phyloP scores from a whole-genome alignment of 64 coral and sea anemone species.

The Stylophora pistillata region DNA sequence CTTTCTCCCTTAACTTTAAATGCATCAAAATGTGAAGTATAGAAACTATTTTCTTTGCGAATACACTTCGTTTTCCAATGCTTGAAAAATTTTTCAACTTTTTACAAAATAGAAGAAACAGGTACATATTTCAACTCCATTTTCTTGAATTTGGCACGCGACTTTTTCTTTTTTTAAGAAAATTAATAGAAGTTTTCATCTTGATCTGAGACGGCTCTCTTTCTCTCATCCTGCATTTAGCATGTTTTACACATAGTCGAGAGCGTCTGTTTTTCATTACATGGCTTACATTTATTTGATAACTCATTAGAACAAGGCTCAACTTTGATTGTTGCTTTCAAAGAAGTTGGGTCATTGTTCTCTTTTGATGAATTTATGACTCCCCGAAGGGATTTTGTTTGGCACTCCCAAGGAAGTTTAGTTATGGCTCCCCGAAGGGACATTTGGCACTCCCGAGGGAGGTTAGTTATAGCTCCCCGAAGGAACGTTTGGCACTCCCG shows the following conservation, averaged over 20 bases:
- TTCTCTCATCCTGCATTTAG: not conserved
- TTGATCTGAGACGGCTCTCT: too few relatives aligned
- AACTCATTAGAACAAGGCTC: constrained; percentile 51
- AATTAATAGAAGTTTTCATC: too few relatives aligned
- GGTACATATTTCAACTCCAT: too few relatives aligned
- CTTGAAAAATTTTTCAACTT: too few relatives aligned
- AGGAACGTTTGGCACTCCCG: constrained; percentile 58
- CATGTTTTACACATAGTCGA: constrained; percentile 27
- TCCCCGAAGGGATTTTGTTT: constrained; percentile 56
- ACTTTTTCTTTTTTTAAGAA: too few relatives aligned
- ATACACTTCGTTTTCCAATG: too few relatives aligned
- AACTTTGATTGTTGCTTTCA: constrained; percentile 55
- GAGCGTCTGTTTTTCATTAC: constrained; percentile 33
- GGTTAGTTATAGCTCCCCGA: constrained; percentile 41
- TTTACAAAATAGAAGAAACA: too few relatives aligned
- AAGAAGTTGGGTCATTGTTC: constrained; percentile 47
- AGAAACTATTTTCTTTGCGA: too few relatives aligned
- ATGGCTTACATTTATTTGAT: constrained; percentile 43
- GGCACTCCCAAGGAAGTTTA: constrained; percentile 60
- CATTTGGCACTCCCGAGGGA: constrained; percentile 58
- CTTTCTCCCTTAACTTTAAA: too few relatives aligned
- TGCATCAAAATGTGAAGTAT: too few relatives aligned
- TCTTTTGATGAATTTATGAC: constrained; percentile 56
- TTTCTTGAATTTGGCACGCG: too few relatives aligned
- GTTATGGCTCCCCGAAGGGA: constrained; percentile 27